Percentiles rank a stretch among this genome's conserved stretches.
These are phyloP conservation scores for Fukomys damarensis DNA, from an alignment of 2,113 vertebrate genomes.

Conservation along the genomic window DNA sequence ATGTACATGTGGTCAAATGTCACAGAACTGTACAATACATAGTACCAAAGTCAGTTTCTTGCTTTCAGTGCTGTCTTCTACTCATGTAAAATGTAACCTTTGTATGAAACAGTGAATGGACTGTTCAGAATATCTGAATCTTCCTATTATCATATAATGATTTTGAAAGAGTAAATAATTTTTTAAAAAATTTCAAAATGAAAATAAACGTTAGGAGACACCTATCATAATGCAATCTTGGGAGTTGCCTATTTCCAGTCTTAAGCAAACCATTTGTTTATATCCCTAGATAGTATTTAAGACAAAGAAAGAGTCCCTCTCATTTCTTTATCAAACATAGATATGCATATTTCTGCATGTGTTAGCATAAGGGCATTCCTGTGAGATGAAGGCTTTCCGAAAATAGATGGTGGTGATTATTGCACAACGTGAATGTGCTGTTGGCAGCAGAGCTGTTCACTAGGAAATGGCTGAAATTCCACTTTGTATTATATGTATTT, in stretches of 20 bases:
- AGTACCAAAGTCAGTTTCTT: background rate
- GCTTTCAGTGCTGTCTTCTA: background rate
- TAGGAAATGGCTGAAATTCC: background rate
- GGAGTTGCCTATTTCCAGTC: background rate
- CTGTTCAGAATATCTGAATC: background rate
- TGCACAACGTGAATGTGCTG: background rate
- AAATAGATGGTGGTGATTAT: background rate
- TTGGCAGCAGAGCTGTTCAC: background rate
- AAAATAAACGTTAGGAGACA: background rate
- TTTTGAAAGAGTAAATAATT: slow-evolving; percentile 22
- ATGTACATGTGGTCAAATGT: background rate
- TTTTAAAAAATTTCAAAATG: background rate
- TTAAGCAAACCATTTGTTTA: background rate
- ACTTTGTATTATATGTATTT: background rate
- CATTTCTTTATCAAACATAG: background rate
- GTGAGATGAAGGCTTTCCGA: background rate
- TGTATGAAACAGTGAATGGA: background rate
- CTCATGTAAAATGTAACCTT: background rate
- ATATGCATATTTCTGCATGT: background rate
- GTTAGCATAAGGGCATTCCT: background rate
- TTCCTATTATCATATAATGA: background rate
- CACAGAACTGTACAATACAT: background rate
- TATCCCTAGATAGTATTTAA: background rate
- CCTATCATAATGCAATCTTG: background rate
- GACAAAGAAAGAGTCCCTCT: background rate